Evolutionary conservation across 2,113 vertebrate species (phyloP).

Genomic region (Etia nguti): DNA sequence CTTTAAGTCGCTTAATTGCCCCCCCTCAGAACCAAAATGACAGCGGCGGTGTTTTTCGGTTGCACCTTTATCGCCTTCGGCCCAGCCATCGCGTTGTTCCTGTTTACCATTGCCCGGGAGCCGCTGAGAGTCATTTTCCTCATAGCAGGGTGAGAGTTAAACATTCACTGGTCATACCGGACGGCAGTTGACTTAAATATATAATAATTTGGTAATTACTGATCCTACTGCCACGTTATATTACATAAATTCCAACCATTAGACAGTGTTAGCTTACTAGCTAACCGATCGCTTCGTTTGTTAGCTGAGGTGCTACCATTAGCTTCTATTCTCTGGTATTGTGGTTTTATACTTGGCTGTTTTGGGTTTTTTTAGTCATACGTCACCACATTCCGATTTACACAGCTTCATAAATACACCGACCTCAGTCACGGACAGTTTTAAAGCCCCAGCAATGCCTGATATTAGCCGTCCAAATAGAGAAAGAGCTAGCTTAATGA

Average conservation of each 20-base stretch:
- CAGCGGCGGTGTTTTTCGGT: slow-evolving; percentile 78
- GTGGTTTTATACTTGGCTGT: background rate
- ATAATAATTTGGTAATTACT: accelerated
- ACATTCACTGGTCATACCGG: background rate
- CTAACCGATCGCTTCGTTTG: background rate
- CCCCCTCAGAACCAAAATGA: slow-evolving; percentile 56
- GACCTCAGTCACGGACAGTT: background rate
- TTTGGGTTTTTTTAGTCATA: background rate
- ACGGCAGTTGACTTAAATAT: background rate
- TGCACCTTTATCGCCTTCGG: slow-evolving; percentile 82
- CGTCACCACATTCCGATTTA: background rate
- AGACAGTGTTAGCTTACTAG: background rate
- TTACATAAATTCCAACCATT: background rate
- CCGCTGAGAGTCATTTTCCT: slow-evolving; percentile 79
- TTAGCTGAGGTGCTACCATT: background rate
- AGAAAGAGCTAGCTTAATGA: background rate
- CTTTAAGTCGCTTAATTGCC: background rate
- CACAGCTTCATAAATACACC: background rate
- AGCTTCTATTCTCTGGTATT: background rate
- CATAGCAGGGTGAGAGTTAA: slow-evolving; percentile 74
- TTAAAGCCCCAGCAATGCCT: background rate
- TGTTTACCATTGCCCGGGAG: slow-evolving; percentile 78
- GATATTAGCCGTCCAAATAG: background rate
- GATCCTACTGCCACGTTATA: background rate
- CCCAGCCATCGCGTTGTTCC: slow-evolving; percentile 76